These are phyloP conservation scores for Zoanthus gigantus DNA, from an alignment of 92 coral and sea anemone genomes.

Conservation along the genomic window DNA sequence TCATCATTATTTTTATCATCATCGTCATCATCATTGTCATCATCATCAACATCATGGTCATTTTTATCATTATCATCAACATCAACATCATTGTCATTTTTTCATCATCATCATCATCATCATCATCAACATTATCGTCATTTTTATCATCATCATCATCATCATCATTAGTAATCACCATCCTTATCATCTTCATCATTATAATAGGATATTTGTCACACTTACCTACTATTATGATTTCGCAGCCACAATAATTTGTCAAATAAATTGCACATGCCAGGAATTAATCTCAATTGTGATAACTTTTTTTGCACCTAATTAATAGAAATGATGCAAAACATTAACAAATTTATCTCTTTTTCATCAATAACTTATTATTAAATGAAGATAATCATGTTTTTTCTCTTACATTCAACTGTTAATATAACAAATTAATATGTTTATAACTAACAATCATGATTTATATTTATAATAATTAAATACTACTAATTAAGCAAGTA, in stretches of 20 bases:
- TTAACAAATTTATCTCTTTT: neutral
- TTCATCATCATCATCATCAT: no score
- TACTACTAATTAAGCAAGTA: no score
- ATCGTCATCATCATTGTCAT: no score
- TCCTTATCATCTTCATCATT: neutral
- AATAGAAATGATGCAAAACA: neutral
- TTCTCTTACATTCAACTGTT: no score
- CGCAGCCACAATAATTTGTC: slow-evolving; percentile 88
- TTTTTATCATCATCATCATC: neutral
- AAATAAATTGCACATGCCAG: slow-evolving; percentile 89
- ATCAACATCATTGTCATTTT: neutral
- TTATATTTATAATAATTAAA: no score
- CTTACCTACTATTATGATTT: slow-evolving; percentile 32
- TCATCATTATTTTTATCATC: no score
- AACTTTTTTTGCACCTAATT: slow-evolving; percentile 83
- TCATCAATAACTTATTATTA: no score
- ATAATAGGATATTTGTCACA: neutral
- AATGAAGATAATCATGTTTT: no score
- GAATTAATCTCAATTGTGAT: slow-evolving; percentile 81
- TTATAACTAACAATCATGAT: no score
- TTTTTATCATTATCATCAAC: no score
- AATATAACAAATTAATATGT: no score
- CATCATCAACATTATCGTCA: neutral
- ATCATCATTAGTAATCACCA: neutral
- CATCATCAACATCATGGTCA: neutral